Evolutionary conservation across 2,888 invertebrate genomes (phyloP).

Genomic region (Tinea trinotella): DNA sequence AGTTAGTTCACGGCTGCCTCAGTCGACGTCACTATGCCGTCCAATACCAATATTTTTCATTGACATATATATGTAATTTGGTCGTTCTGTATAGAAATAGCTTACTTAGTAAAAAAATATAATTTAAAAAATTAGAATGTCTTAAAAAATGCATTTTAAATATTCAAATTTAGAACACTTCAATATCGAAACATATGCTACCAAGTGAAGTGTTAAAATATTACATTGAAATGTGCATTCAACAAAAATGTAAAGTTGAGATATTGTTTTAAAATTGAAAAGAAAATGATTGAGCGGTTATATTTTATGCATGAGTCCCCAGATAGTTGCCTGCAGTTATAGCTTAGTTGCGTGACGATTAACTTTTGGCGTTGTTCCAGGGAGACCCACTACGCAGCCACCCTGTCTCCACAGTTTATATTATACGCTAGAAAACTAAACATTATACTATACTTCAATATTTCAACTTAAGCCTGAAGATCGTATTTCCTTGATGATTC

Average conservation of each 20-base stretch:
- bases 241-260: background rate
- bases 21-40: too few species aligned
- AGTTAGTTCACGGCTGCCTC: too few species aligned
- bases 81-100: too few species aligned
- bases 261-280: background rate
- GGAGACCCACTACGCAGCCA: slow-evolving; percentile 15
- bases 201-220: too few species aligned
- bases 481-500: slow-evolving; percentile 3
- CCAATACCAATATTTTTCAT: too few species aligned
- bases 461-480: slow-evolving; percentile 10
- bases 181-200: too few species aligned
- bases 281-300: slow-evolving; percentile 12
- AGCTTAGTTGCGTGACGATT: slow-evolving; percentile 46
- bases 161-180: too few species aligned
- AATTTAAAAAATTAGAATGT: too few species aligned
- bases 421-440: slow-evolving; percentile 1
- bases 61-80: too few species aligned
- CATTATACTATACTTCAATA: slow-evolving; percentile 10
- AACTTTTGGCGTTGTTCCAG: slow-evolving; percentile 55
- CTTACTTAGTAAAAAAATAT: too few species aligned
- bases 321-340: slow-evolving; percentile 37
- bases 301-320: slow-evolving; percentile 25
- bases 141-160: too few species aligned
- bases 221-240: too few species aligned
- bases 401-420: slow-evolving; percentile 7